Evolutionary conservation across 1,140 invertebrate genomes (phyloP).

Genomic region (Leptinotarsa undecemlineata): DNA sequence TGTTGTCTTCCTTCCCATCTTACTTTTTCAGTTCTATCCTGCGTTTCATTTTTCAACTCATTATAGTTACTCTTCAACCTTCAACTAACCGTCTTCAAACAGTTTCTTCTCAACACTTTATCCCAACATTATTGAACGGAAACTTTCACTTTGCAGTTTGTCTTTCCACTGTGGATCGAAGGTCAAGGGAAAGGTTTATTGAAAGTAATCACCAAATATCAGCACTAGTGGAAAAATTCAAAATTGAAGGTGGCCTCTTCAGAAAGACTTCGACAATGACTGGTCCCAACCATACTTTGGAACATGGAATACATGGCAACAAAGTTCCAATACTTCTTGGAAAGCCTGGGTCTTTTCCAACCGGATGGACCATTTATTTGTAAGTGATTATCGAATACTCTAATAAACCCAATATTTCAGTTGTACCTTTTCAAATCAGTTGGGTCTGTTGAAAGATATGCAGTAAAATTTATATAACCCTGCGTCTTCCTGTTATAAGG

Average conservation of each 20-base stretch:
- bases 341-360: slow-evolving; percentile 70
- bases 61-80: background rate
- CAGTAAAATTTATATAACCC: no score
- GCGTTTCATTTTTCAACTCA: background rate
- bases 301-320: slow-evolving; percentile 56
- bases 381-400: slow-evolving; percentile 57
- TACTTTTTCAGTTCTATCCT: background rate
- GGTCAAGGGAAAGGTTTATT: slow-evolving; percentile 84
- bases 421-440: background rate
- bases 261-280: slow-evolving; percentile 60
- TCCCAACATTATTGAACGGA: background rate
- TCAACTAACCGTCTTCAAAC: background rate
- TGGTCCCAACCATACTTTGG: slow-evolving; percentile 39
- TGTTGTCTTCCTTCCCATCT: no score
- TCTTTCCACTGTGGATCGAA: slow-evolving; percentile 86
- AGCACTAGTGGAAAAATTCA: slow-evolving; percentile 88
- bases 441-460: no score
- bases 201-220: slow-evolving; percentile 93
- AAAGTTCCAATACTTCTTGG: slow-evolving; percentile 74
- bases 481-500: no score
- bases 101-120: background rate
- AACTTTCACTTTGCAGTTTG: slow-evolving; percentile 67
- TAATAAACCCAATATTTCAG: background rate
- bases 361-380: slow-evolving; percentile 77
- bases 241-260: slow-evolving; percentile 74